Percentiles rank a stretch among this genome's conserved stretches.
phyloP scores from a whole-genome alignment of 2,797 vertebrate species.

The Nyctalus aviator region DNA sequence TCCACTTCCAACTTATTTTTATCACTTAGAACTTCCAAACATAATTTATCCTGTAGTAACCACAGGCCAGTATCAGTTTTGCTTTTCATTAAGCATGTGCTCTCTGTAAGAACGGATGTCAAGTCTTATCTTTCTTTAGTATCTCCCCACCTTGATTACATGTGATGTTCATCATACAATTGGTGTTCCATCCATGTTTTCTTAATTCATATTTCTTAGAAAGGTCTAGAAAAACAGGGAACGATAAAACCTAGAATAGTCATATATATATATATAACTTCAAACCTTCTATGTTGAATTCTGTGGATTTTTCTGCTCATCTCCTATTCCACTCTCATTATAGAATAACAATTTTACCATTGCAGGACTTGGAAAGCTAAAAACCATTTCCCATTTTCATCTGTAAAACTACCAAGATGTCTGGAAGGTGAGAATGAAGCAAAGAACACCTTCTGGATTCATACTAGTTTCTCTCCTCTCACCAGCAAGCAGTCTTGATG shows the following conservation, averaged over 20 bases:
- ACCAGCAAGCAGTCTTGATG: not conserved
- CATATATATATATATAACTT: not conserved
- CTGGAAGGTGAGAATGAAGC: not conserved
- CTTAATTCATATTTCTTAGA: not conserved
- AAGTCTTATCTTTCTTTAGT: not conserved
- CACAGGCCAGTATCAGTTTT: not conserved
- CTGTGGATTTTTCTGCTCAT: not conserved
- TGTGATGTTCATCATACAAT: not conserved
- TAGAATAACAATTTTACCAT: not conserved
- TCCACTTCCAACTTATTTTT: not conserved
- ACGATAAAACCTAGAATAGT: not conserved
- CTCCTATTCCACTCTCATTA: not conserved
- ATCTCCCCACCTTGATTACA: not conserved
- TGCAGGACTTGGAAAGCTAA: not conserved
- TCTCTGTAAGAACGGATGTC: not conserved
- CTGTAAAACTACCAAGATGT: not conserved
- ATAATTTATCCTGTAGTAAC: conserved; percentile 3
- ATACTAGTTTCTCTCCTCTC: not conserved
- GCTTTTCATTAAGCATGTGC: not conserved
- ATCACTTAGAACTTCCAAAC: conserved; percentile 4
- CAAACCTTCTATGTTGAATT: not conserved
- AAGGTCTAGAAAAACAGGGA: not conserved
- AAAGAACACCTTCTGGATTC: conserved; percentile 3
- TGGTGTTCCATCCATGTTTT: not conserved
- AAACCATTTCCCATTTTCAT: not conserved